Evolutionary conservation across 2,113 vertebrate genomes (phyloP).

Genomic region (Brienomyrus brachyistius): DNA sequence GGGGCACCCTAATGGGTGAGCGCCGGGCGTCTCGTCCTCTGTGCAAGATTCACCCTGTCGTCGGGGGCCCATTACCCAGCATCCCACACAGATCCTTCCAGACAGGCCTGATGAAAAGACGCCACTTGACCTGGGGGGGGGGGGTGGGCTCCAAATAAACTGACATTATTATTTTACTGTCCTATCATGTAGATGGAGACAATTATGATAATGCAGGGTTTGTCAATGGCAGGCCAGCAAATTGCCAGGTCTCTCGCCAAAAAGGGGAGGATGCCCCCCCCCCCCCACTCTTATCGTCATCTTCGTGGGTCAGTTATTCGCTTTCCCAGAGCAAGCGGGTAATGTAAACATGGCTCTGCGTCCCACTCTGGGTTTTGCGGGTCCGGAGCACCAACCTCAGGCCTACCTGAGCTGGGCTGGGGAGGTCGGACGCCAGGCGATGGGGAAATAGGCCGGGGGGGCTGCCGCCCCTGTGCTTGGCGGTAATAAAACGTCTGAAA

Average conservation of each 20-base stretch:
- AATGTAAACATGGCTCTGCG: conserved; percentile 60
- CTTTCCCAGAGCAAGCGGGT: conserved; percentile 69
- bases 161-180: conserved; percentile 99
- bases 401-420: neutral
- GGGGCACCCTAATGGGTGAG: conserved; percentile 74
- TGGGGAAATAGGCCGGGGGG: neutral
- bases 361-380: conserved; percentile 35
- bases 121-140: conserved; percentile 92
- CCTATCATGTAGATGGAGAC: conserved; percentile 96
- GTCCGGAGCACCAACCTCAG: neutral
- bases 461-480: neutral
- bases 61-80: conserved; percentile 97
- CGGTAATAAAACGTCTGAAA: conserved; percentile 83
- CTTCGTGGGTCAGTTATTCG: conserved; percentile 65
- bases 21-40: conserved; percentile 81
- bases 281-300: conserved; percentile 61
- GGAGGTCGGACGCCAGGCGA: conserved; percentile 23
- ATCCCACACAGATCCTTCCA: conserved; percentile 98
- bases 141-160: conserved; percentile 95
- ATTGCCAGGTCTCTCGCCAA: conserved; percentile 77
- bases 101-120: conserved; percentile 99
- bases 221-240: conserved; percentile 82
- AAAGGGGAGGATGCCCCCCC: conserved; percentile 63
- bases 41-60: conserved; percentile 82
- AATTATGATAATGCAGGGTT: conserved; percentile 99